phyloP scores from a whole-genome alignment of 2,888 invertebrate species.

The Tenthredo amoena region DNA sequence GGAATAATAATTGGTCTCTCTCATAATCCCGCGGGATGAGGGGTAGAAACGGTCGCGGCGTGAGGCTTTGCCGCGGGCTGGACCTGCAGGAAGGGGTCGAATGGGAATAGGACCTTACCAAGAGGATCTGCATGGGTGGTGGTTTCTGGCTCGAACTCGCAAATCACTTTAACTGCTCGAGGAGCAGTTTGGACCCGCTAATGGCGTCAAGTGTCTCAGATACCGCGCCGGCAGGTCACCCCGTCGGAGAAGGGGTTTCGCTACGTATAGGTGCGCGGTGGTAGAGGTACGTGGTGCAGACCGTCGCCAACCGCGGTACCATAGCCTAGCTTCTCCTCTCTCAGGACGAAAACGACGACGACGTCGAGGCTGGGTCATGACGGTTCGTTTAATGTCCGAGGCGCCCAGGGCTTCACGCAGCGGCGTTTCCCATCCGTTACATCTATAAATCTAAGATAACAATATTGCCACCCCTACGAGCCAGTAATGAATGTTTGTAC shows the following conservation, averaged over 20 bases:
- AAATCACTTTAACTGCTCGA: constrained; percentile 77
- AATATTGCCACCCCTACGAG: constrained; percentile 74
- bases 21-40: constrained; percentile 62
- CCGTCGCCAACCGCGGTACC: constrained; percentile 7
- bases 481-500: constrained; percentile 77
- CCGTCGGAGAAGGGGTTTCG: constrained; percentile 59
- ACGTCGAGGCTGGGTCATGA: constrained; percentile 61
- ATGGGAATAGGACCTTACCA: constrained; percentile 55
- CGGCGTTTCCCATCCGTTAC: constrained; percentile 76
- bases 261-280: constrained; percentile 22
- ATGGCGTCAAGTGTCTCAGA: constrained; percentile 77
- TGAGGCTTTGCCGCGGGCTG: constrained; percentile 57
- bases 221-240: constrained; percentile 70
- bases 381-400: constrained; percentile 72
- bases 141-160: constrained; percentile 71
- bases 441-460: constrained; percentile 78
- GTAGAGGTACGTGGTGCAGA: not conserved
- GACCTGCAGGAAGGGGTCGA: constrained; percentile 50
- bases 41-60: not conserved
- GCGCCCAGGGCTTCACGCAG: constrained; percentile 66
- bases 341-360: constrained; percentile 33
- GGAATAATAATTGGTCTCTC: constrained; percentile 68
- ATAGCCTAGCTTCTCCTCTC: not conserved
- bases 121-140: constrained; percentile 60
- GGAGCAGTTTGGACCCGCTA: constrained; percentile 76